A percentile compares a stretch with the other conserved stretches of the same genome.
These are phyloP conservation scores for Melanotaenia parkinsoni DNA, from an alignment of 2,797 vertebrate genomes.

Conservation along the genomic window DNA sequence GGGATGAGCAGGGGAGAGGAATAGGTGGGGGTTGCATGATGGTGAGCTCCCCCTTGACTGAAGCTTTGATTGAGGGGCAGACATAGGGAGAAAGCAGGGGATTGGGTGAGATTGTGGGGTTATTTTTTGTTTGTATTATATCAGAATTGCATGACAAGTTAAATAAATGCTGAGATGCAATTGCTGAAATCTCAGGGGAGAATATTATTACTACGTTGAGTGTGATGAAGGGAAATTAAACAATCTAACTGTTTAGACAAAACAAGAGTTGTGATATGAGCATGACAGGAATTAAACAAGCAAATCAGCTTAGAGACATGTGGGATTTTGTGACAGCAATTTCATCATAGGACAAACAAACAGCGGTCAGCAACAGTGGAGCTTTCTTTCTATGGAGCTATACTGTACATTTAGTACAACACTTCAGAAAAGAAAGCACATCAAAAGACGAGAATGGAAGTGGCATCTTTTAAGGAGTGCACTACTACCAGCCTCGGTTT, in stretches of 20 bases:
- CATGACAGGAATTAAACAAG: conserved; percentile 60
- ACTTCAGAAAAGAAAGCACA: conserved; percentile 10
- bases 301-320: conserved; percentile 63
- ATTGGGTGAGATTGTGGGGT: conserved; percentile 49
- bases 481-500: conserved; percentile 16
- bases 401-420: not conserved
- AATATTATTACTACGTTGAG: conserved; percentile 29
- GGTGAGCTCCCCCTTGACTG: conserved; percentile 47
- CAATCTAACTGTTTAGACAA: conserved; percentile 50
- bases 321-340: conserved; percentile 43
- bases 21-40: conserved; percentile 46
- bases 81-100: conserved; percentile 38
- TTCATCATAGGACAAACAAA: conserved; percentile 34
- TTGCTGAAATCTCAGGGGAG: conserved; percentile 35
- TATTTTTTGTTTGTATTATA: conserved; percentile 18
- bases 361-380: conserved; percentile 28
- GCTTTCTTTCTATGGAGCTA: not conserved
- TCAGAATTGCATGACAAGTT: conserved; percentile 59
- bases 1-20: conserved; percentile 34
- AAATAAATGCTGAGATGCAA: conserved; percentile 49
- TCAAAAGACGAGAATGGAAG: conserved; percentile 8
- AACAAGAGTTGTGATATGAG: conserved; percentile 54
- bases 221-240: conserved; percentile 38
- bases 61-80: conserved; percentile 67
- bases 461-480: conserved; percentile 23